These are phyloP conservation scores for Takifugu rubripes DNA, from an alignment of 2,797 vertebrate genomes.

Conservation along the genomic window DNA sequence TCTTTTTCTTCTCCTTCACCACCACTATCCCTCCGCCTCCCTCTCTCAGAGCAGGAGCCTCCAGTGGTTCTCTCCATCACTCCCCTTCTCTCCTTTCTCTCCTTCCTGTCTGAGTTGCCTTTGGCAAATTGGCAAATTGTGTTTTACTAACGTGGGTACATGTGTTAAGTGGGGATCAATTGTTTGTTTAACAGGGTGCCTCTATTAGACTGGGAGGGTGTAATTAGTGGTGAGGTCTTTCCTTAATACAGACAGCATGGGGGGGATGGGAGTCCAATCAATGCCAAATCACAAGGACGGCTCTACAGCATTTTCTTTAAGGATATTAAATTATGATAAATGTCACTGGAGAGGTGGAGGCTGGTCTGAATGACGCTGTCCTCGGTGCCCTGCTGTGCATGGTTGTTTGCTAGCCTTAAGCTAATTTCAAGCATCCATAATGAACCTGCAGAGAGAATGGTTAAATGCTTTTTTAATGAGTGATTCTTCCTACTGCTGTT, in stretches of 20 bases:
- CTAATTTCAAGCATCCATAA: conserved; percentile 74
- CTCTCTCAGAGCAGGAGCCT: conserved; percentile 50
- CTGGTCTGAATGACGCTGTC: conserved; percentile 70
- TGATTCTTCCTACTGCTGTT: conserved; percentile 77
- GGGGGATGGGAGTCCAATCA: conserved; percentile 69
- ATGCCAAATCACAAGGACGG: conserved; percentile 76
- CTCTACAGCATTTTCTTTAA: conserved; percentile 67
- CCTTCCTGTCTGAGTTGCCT: conserved; percentile 72
- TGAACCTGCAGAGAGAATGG: conserved; percentile 64
- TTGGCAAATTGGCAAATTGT: conserved; percentile 90
- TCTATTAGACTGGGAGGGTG: conserved; percentile 82
- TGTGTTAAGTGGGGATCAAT: conserved; percentile 81
- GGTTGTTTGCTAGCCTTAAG: conserved; percentile 72
- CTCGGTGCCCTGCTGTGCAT: conserved; percentile 73
- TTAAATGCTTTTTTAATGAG: conserved; percentile 74
- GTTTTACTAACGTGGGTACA: conserved; percentile 83
- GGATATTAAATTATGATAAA: conserved; percentile 77
- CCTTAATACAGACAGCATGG: conserved; percentile 66
- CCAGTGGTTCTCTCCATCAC: conserved; percentile 54
- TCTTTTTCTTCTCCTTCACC: conserved; percentile 10
- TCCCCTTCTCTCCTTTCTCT: conserved; percentile 42
- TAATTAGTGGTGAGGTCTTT: conserved; percentile 81
- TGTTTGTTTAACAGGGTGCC: conserved; percentile 85
- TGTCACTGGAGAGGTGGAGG: conserved; percentile 59
- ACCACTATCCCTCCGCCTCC: conserved; percentile 19